A percentile compares a stretch with the other conserved stretches of the same genome.
Evolutionary conservation across 2,888 invertebrate genomes (phyloP).

Genomic region (Synanthedon andrenaeformis): DNA sequence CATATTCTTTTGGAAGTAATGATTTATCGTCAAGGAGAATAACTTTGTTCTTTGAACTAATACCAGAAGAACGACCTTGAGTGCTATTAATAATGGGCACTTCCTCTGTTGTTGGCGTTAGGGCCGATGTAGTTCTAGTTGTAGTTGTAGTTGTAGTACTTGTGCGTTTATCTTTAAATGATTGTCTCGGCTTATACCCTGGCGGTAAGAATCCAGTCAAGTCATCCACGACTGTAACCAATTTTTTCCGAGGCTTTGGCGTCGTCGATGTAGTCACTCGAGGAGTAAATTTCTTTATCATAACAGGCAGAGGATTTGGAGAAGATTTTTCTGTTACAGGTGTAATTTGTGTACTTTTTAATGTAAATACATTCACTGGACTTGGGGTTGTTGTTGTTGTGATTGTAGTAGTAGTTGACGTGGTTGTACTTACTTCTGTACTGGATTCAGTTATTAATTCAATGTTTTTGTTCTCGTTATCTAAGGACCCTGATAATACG

Average conservation of each 20-base stretch:
- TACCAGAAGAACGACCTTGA: conserved; percentile 63
- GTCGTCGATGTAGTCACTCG: conserved; percentile 55
- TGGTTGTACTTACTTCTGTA: conserved; percentile 33
- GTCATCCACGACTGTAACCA: conserved; percentile 72
- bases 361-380: conserved; percentile 57
- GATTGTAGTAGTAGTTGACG: conserved; percentile 30
- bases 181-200: conserved; percentile 70
- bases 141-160: conserved; percentile 51
- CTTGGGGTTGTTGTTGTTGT: conserved; percentile 35
- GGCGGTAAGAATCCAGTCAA: conserved; percentile 72
- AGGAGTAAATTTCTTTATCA: conserved; percentile 76
- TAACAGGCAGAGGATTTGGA: conserved; percentile 71
- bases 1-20: conserved; percentile 68
- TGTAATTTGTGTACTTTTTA: conserved; percentile 60
- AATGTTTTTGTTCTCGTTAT: conserved; percentile 77
- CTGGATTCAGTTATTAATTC: conserved; percentile 72
- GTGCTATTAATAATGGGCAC: conserved; percentile 38
- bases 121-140: conserved; percentile 23
- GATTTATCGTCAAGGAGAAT: conserved; percentile 67
- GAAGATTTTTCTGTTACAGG: conserved; percentile 63
- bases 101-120: conserved; percentile 23
- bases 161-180: conserved; percentile 66
- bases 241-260: conserved; percentile 50
- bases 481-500: conserved; percentile 78
- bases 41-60: conserved; percentile 71